Conservation (phyloP, 1,140 invertebrate species). For the Drosophila pandora region DNA sequence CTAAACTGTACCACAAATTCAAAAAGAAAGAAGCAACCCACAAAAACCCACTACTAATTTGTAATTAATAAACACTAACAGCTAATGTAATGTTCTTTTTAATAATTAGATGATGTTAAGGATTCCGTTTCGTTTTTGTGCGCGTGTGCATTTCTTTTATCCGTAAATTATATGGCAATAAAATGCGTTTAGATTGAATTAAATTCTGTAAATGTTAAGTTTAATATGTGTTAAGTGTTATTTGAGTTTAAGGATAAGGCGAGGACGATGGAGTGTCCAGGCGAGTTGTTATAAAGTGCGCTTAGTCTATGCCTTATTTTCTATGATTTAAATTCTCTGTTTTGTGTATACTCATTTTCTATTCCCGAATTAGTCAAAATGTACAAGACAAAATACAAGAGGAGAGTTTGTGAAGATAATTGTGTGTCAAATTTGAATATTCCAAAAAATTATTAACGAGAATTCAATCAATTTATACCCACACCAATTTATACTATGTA, state of each 20-base stretch:
- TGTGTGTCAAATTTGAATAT: slow-evolving; percentile 63
- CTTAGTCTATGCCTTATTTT: slow-evolving; percentile 26
- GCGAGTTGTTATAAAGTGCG: slow-evolving; percentile 46
- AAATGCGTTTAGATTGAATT: slow-evolving; percentile 69
- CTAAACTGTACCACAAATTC: background rate
- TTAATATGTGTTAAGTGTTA: slow-evolving; percentile 77
- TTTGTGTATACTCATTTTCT: slow-evolving; percentile 12
- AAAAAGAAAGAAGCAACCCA: slow-evolving; percentile 11
- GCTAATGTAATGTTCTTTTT: slow-evolving; percentile 58
- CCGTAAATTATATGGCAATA: slow-evolving; percentile 49
- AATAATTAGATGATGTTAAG: slow-evolving; percentile 44
- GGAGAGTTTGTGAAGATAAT: slow-evolving; percentile 4
- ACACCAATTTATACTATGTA: slow-evolving; percentile 32
- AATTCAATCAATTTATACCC: slow-evolving; percentile 27
- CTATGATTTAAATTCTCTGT: slow-evolving; percentile 20
- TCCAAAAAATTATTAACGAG: slow-evolving; percentile 25
- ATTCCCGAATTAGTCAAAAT: slow-evolving; percentile 34
- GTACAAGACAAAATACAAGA: slow-evolving; percentile 19
- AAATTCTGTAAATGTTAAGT: slow-evolving; percentile 65
- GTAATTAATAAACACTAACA: slow-evolving; percentile 65
- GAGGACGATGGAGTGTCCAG: slow-evolving; percentile 8
- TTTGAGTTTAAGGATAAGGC: slow-evolving; percentile 74
- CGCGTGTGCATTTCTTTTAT: slow-evolving; percentile 62
- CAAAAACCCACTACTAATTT: slow-evolving; percentile 50
- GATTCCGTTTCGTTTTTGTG: slow-evolving; percentile 46